A percentile compares a stretch with the other conserved stretches of the same genome.
These are phyloP conservation scores for Phyllopteryx taeniolatus DNA, from an alignment of 2,113 vertebrate genomes.

Conservation along the genomic window DNA sequence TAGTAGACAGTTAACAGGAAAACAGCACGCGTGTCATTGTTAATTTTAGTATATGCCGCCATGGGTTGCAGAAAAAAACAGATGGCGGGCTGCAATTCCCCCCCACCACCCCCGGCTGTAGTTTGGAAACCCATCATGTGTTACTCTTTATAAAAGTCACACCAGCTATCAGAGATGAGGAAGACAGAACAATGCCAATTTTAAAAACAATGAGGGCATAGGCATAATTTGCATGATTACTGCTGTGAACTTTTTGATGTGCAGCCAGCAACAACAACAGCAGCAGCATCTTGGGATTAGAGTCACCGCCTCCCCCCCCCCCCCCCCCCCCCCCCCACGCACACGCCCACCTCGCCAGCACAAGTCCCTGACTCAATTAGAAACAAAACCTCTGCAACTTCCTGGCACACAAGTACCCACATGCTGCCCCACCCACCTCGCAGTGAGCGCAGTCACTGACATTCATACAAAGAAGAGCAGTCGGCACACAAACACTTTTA, in stretches of 20 bases:
- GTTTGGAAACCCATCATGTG: background rate
- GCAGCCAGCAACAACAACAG: constrained; percentile 64
- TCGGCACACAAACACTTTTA: constrained; percentile 33
- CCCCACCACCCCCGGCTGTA: background rate
- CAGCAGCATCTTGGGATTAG: constrained; percentile 71
- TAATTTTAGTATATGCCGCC: background rate
- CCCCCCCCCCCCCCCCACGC: constrained; percentile 59
- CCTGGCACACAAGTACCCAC: constrained; percentile 64
- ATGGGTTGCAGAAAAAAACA: background rate
- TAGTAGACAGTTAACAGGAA: background rate
- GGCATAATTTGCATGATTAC: constrained; percentile 68
- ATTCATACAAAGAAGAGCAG: constrained; percentile 34
- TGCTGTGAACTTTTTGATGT: constrained; percentile 72
- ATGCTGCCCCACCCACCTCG: constrained; percentile 60
- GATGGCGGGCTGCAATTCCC: background rate
- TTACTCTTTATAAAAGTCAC: background rate
- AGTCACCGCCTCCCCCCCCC: constrained; percentile 21
- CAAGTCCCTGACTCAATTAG: constrained; percentile 75
- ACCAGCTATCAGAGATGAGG: background rate
- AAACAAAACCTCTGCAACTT: constrained; percentile 71
- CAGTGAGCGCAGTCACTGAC: constrained; percentile 38
- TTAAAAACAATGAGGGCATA: constrained; percentile 56
- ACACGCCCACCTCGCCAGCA: constrained; percentile 68
- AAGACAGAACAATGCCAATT: background rate
- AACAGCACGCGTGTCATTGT: background rate